These are phyloP conservation scores for Diceros bicornis DNA, from an alignment of 2,797 vertebrate genomes.

Conservation along the genomic window DNA sequence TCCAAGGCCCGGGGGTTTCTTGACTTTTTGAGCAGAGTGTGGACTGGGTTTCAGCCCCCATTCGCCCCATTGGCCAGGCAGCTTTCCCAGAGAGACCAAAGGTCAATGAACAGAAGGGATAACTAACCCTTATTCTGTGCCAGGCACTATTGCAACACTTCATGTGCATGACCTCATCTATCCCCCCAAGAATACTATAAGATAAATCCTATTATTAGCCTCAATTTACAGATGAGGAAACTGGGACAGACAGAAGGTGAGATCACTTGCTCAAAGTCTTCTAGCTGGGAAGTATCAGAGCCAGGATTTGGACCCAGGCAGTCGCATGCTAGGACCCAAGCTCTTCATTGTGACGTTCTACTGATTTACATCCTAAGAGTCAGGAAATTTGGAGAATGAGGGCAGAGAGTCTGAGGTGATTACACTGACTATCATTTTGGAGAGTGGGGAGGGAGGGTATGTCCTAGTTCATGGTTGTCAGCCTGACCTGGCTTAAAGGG, in stretches of 20 bases:
- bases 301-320: neutral
- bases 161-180: neutral
- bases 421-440: neutral
- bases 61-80: neutral
- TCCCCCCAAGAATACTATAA: neutral
- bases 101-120: neutral
- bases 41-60: neutral
- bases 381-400: neutral
- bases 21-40: neutral
- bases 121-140: neutral
- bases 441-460: neutral
- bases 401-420: neutral
- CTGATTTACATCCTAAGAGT: neutral
- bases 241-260: neutral
- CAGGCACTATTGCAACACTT: neutral
- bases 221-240: slow-evolving; percentile 11
- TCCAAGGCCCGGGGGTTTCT: neutral
- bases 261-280: neutral
- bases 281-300: neutral
- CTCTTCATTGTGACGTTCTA: neutral
- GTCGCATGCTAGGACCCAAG: neutral
- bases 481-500: neutral
- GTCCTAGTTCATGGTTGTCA: neutral
- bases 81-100: neutral
- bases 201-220: neutral